A percentile compares a stretch with the other conserved stretches of the same genome.
Conservation (phyloP, 2,113 vertebrate genomes). For the Acanthochromis polyacanthus region DNA sequence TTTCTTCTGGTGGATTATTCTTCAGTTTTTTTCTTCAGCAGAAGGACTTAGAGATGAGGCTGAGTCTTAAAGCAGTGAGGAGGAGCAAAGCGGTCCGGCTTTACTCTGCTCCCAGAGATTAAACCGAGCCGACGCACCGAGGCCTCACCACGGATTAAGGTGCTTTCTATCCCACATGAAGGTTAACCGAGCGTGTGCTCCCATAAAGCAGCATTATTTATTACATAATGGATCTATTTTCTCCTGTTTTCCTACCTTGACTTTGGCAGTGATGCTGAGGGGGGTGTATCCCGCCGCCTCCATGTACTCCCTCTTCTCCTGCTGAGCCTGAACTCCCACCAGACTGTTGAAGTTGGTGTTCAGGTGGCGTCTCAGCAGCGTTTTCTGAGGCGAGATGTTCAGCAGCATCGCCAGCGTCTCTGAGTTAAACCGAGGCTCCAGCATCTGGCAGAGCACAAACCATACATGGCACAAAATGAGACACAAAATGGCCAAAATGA, state of each 20-base stretch:
- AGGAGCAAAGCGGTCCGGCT: constrained; percentile 24
- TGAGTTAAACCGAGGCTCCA: constrained; percentile 94
- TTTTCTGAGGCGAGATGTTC: constrained; percentile 97
- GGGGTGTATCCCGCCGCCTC: constrained; percentile 87
- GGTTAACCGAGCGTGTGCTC: neutral
- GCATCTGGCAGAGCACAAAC: constrained; percentile 84
- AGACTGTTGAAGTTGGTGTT: constrained; percentile 92
- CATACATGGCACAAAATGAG: too few species aligned
- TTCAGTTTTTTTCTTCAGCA: neutral
- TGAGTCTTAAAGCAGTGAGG: constrained; percentile 33
- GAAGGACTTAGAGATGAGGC: constrained; percentile 13
- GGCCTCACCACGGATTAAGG: constrained; percentile 53
- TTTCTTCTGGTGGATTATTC: constrained; percentile 32
- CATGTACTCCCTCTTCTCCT: constrained; percentile 92
- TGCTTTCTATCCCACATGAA: constrained; percentile 36
- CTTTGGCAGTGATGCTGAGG: constrained; percentile 95
- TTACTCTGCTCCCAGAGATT: constrained; percentile 23
- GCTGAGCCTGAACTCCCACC: constrained; percentile 92
- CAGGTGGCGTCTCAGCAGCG: constrained; percentile 93
- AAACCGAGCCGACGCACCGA: constrained; percentile 49
- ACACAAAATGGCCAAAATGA: too few species aligned
- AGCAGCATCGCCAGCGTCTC: constrained; percentile 95
- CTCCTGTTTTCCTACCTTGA: constrained; percentile 86
- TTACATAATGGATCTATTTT: too few species aligned
- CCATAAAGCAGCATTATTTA: neutral